Percentiles rank a stretch among this genome's conserved stretches.
These are phyloP conservation scores for Oscheius onirici DNA, from an alignment of 2,888 invertebrate species.

Conservation along the genomic window DNA sequence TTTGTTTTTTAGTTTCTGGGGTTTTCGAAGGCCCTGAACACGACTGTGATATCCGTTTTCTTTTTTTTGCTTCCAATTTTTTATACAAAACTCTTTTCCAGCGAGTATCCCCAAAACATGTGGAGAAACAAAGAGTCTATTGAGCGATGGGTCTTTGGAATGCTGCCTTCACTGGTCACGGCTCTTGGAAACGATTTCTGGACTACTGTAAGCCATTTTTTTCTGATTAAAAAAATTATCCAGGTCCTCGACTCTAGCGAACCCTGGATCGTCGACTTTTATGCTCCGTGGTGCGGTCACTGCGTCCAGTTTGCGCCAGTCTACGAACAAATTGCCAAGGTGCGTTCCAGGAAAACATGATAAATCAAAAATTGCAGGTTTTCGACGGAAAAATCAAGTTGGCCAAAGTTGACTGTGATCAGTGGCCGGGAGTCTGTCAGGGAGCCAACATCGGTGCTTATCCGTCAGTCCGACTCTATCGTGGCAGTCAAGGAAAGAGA, in stretches of 20 bases:
- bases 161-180: conserved; percentile 76
- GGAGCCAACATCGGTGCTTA: conserved; percentile 76
- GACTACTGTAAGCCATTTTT: conserved; percentile 37
- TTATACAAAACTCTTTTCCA: conserved; percentile 41
- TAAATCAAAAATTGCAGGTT: conserved; percentile 37
- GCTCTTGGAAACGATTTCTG: conserved; percentile 61
- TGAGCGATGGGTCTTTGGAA: conserved; percentile 78
- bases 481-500: conserved; percentile 52
- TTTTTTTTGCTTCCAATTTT: no score
- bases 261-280: conserved; percentile 75
- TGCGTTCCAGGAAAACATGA: conserved; percentile 63
- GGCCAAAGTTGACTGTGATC: conserved; percentile 80
- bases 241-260: conserved; percentile 75
- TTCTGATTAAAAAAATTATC: background rate
- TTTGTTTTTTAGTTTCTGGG: no score
- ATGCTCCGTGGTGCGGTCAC: conserved; percentile 76
- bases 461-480: conserved; percentile 77
- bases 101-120: conserved; percentile 75
- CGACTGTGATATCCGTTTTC: no score
- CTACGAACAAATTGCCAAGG: conserved; percentile 79
- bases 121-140: conserved; percentile 78
- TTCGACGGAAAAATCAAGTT: conserved; percentile 76
- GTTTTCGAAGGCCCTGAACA: no score
- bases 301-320: conserved; percentile 80
- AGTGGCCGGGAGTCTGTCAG: conserved; percentile 75